A percentile compares a stretch with the other conserved stretches of the same genome.
phyloP scores from a whole-genome alignment of 2,888 invertebrate species.

The Drosophila algonquin region DNA sequence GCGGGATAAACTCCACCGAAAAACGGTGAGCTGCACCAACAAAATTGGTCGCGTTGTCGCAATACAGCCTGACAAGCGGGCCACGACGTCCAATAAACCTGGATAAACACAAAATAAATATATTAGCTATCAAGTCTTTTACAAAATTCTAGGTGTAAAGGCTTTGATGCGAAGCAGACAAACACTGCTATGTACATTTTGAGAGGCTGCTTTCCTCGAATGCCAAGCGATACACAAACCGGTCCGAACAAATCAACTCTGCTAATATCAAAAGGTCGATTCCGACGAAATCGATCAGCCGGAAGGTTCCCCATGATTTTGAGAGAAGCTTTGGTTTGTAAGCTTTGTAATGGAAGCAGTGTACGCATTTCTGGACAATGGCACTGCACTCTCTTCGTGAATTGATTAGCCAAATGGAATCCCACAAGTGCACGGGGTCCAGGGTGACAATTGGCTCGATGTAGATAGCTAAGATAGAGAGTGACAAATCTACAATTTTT shows the following conservation, averaged over 20 bases:
- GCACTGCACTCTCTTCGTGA: too few species aligned
- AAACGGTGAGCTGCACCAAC: too few species aligned
- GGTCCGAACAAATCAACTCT: slow-evolving; percentile 10
- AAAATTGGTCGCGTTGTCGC: too few species aligned
- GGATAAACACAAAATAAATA: slow-evolving; percentile 4
- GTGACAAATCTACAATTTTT: too few species aligned
- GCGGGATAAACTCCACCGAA: too few species aligned
- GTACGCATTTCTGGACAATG: neutral
- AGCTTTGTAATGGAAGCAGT: too few species aligned
- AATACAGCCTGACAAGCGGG: too few species aligned
- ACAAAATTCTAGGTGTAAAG: neutral
- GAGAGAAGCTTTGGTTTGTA: neutral
- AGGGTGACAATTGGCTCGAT: too few species aligned
- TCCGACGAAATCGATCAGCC: neutral
- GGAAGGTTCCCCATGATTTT: neutral
- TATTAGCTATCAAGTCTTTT: slow-evolving; percentile 4
- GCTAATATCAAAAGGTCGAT: slow-evolving; percentile 8
- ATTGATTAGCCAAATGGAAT: neutral
- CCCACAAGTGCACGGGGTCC: neutral
- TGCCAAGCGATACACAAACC: neutral
- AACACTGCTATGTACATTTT: neutral
- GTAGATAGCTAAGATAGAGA: too few species aligned
- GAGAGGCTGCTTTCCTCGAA: slow-evolving; percentile 3
- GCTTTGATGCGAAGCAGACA: too few species aligned
- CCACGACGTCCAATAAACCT: slow-evolving; percentile 7